These are phyloP conservation scores for Chirona hameri DNA, from an alignment of 2,888 invertebrate species.

Conservation along the genomic window DNA sequence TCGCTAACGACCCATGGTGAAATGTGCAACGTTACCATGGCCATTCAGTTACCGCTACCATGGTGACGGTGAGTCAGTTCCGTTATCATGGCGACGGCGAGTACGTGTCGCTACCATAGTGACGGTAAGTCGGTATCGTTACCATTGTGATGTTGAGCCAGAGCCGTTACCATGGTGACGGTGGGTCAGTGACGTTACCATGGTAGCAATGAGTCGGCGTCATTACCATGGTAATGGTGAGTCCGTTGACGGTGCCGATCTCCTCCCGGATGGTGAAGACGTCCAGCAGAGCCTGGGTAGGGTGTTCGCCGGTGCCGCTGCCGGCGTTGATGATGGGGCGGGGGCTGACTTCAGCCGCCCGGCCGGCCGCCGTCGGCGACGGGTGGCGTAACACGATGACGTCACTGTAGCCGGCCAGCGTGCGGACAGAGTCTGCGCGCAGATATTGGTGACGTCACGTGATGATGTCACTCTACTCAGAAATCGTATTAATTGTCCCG, in stretches of 20 bases:
- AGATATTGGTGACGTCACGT: too few relatives aligned
- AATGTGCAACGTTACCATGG: too few relatives aligned
- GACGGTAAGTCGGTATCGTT: too few relatives aligned
- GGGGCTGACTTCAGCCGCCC: slow-evolving; percentile 73
- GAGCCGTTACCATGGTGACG: too few relatives aligned
- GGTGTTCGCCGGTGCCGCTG: slow-evolving; percentile 95
- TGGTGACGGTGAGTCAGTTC: too few relatives aligned
- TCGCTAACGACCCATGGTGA: too few relatives aligned
- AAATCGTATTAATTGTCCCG: too few relatives aligned
- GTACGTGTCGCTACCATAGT: too few relatives aligned
- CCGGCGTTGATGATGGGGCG: slow-evolving; percentile 97
- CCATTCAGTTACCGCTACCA: too few relatives aligned
- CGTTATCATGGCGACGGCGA: too few relatives aligned
- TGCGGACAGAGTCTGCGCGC: slow-evolving; percentile 46
- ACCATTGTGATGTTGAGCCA: too few relatives aligned
- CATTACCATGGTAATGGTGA: slow-evolving; percentile 85
- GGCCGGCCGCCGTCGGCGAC: slow-evolving; percentile 56
- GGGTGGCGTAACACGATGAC: slow-evolving; percentile 93
- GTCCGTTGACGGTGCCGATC: slow-evolving; percentile 95
- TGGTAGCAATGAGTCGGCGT: background rate
- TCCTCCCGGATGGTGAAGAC: slow-evolving; percentile 98
- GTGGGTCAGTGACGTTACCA: too few relatives aligned
- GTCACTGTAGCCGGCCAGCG: slow-evolving; percentile 88
- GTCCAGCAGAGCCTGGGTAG: slow-evolving; percentile 95
- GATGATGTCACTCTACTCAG: background rate